Conservation (phyloP, 2,113 vertebrate species). For the Parotia lawesii region DNA sequence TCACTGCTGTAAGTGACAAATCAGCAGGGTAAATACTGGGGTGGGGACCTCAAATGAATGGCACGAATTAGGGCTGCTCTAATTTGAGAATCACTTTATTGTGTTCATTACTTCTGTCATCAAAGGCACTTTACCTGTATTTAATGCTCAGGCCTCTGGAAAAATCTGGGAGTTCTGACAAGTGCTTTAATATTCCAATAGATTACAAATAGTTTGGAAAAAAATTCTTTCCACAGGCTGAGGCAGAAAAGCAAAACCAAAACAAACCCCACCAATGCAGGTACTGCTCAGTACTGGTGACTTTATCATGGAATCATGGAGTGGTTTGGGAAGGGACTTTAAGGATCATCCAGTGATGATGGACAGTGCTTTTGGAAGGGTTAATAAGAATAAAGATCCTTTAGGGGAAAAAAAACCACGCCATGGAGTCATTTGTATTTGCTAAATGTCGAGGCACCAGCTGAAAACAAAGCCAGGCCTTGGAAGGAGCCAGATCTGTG, state of each 20-base stretch:
- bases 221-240: not conserved
- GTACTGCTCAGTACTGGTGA: not conserved
- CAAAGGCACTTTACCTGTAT: not conserved
- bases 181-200: not conserved
- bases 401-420: not conserved
- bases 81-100: not conserved
- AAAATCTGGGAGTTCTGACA: not conserved
- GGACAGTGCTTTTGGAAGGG: not conserved
- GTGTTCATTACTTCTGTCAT: not conserved
- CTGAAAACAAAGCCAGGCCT: not conserved
- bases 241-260: not conserved
- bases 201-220: not conserved
- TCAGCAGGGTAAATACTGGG: not conserved
- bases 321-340: not conserved
- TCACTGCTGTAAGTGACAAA: not conserved
- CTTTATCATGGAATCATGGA: accelerated
- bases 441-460: not conserved
- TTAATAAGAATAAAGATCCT: not conserved
- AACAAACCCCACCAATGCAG: accelerated
- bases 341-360: not conserved
- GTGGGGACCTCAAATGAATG: not conserved
- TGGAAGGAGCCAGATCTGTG: not conserved
- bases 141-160: not conserved
- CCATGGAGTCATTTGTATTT: not conserved
- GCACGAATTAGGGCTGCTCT: not conserved